Evolutionary conservation across 2,888 invertebrate species (phyloP), one percentile per base, ranked within the genome.

Genomic region (Augochlorella aurata): DNA sequence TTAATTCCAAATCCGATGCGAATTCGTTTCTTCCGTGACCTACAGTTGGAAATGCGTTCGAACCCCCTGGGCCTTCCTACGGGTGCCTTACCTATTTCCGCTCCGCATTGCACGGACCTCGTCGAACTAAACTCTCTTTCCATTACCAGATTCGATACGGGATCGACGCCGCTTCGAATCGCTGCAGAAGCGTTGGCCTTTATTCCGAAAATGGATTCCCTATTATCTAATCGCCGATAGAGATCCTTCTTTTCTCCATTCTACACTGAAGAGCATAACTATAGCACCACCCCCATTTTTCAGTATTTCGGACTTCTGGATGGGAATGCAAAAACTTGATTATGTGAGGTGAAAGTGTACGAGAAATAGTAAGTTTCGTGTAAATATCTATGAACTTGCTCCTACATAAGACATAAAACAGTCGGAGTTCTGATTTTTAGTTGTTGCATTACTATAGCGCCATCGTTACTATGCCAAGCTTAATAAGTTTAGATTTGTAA

Each of bases 81-180:
- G 50, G 49, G 52, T 63, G 18, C 44, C 24, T 61, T 73, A 73
- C 58, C 66, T 49, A 44, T 79, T 65, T 58, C 29, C 74, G 44
- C 21, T n/a, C 2, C 54, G 50, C n/a, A 49, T 74, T 50, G 74
- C 66, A 38, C 80, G 21, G 8, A 16, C 12, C 47, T 44, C 54
- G 52, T 44, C 50, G 65, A 50, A 49, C 21, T 44, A 69, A 75
- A 76, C 18, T 66, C 69, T 61, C 50, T 70, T 81, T 76, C 73
- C 72, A 82, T 81, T 82, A 76, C 45, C 68, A 52, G 72, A 61
- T 67, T 67, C 77, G 69, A 74, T 68, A 10, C 44, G 29, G 38
- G 47, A 54, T 9, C 50, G 50, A 5, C 18, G 52, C 38, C 50
- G 70, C 69, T 4, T 21, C 29, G 69, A 79, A 74, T 63, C 52